phyloP scores from a whole-genome alignment of 2,888 invertebrate species.

The Orthosia cruda region DNA sequence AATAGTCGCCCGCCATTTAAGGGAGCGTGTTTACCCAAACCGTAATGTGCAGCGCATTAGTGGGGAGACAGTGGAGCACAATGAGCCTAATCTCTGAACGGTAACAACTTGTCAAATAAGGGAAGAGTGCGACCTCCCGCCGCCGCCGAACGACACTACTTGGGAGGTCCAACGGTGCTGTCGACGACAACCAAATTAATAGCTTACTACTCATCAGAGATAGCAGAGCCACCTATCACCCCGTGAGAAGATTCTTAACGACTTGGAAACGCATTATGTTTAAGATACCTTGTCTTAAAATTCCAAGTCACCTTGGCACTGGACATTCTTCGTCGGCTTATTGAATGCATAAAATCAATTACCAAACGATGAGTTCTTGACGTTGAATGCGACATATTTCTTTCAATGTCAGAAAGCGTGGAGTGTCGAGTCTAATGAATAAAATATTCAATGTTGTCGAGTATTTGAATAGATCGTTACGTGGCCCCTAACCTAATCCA shows the following conservation, averaged over 20 bases:
- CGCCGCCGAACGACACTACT: slow-evolving; percentile 75
- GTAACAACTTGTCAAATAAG: slow-evolving; percentile 80
- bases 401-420: slow-evolving; percentile 71
- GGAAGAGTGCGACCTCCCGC: slow-evolving; percentile 77
- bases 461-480: slow-evolving; percentile 86
- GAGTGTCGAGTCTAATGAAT: slow-evolving; percentile 73
- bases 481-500: slow-evolving; percentile 70
- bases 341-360: slow-evolving; percentile 75
- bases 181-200: slow-evolving; percentile 81
- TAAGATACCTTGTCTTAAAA: slow-evolving; percentile 59
- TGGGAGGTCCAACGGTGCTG: slow-evolving; percentile 85
- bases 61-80: slow-evolving; percentile 69
- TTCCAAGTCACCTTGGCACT: slow-evolving; percentile 52
- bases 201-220: slow-evolving; percentile 79
- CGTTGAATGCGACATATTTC: slow-evolving; percentile 67
- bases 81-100: slow-evolving; percentile 80
- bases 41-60: slow-evolving; percentile 67
- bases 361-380: slow-evolving; percentile 70
- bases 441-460: slow-evolving; percentile 81
- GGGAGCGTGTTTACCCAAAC: slow-evolving; percentile 72
- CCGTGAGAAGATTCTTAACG: slow-evolving; percentile 76
- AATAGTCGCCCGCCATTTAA: slow-evolving; percentile 70
- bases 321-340: slow-evolving; percentile 56
- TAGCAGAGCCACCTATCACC: slow-evolving; percentile 74
- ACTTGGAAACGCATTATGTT: slow-evolving; percentile 64